phyloP scores from a whole-genome alignment of 2,797 vertebrate genomes.

The Tadarida brasiliensis region DNA sequence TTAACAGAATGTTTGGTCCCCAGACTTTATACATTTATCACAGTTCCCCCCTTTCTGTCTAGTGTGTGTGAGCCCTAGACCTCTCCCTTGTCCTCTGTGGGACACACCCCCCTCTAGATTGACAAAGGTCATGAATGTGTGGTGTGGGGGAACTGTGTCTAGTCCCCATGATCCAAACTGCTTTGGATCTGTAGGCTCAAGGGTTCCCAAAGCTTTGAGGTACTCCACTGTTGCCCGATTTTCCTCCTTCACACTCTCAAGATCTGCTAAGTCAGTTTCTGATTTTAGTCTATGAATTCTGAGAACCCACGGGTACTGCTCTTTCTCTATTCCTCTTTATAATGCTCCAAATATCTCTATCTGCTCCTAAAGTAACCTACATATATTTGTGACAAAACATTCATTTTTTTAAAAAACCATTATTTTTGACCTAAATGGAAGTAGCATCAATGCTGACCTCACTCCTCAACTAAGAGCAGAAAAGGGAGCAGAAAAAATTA shows the following conservation, averaged over 20 bases:
- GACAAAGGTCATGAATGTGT: accelerated
- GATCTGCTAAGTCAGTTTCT: neutral
- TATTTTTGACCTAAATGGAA: neutral
- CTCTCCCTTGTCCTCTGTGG: neutral
- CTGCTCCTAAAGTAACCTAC: neutral
- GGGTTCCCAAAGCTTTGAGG: neutral
- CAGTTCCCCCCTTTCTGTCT: neutral
- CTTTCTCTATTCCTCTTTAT: neutral
- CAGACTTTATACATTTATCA: neutral
- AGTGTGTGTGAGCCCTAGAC: neutral
- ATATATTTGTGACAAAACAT: neutral
- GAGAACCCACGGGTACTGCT: neutral
- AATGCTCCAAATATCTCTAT: neutral
- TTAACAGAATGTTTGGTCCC: neutral
- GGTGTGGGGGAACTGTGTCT: neutral
- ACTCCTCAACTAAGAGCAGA: neutral
- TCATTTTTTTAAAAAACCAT: neutral
- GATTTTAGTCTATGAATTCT: neutral
- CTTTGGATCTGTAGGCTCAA: neutral
- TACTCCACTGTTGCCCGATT: neutral
- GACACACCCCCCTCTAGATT: neutral
- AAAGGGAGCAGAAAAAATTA: neutral
- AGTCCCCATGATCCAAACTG: neutral
- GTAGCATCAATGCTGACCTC: neutral
- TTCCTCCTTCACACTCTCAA: neutral